phyloP scores from a whole-genome alignment of 2,797 vertebrate genomes.

The Myotis findleyi region DNA sequence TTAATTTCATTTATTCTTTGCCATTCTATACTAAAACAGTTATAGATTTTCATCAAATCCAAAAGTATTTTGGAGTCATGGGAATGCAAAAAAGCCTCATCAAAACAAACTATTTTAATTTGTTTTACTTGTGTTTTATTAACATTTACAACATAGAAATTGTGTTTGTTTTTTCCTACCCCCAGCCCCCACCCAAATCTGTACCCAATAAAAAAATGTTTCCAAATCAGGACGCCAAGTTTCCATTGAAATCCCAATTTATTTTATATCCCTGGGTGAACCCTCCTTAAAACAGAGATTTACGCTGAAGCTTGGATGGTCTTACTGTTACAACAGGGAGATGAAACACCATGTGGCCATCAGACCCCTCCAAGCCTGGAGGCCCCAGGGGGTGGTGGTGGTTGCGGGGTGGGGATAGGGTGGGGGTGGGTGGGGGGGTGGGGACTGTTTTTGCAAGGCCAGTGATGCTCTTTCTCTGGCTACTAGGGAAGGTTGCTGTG shows the following conservation, averaged over 20 bases:
- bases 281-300: constrained; percentile 58
- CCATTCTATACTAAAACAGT: constrained; percentile 54
- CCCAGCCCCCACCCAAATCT: constrained; percentile 75
- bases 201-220: constrained; percentile 83
- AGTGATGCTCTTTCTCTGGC: not conserved
- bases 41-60: constrained; percentile 66
- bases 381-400: no score
- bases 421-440: not conserved
- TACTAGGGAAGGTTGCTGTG: not conserved
- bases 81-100: constrained; percentile 68
- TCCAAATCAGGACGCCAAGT: constrained; percentile 84
- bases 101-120: constrained; percentile 78
- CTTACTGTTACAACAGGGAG: not conserved
- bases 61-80: constrained; percentile 69
- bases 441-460: not conserved
- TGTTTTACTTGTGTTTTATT: constrained; percentile 77
- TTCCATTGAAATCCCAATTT: constrained; percentile 82
- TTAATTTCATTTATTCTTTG: constrained; percentile 4
- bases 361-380: not conserved
- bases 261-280: constrained; percentile 77
- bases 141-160: constrained; percentile 79
- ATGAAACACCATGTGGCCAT: not conserved
- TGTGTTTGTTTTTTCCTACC: constrained; percentile 75
- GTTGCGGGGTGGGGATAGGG: no score
- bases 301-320: not conserved